Evolutionary conservation across 2,113 vertebrate genomes (phyloP).

Genomic region (Urocolius indicus): DNA sequence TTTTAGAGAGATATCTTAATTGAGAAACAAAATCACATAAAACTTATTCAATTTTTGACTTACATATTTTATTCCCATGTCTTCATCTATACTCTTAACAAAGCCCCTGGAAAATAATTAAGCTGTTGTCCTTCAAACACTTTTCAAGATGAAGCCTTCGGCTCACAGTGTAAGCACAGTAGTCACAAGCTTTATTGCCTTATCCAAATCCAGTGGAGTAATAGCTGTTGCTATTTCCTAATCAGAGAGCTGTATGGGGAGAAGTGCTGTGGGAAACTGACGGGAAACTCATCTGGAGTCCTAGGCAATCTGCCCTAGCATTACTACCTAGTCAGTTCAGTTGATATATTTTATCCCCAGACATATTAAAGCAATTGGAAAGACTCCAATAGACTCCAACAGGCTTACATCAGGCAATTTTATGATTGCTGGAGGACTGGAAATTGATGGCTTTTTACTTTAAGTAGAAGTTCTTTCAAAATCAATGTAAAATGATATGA

Average conservation of each 20-base stretch:
- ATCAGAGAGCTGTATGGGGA: neutral
- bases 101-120: neutral
- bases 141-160: neutral
- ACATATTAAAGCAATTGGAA: constrained; percentile 28
- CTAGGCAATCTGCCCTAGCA: neutral
- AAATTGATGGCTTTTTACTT: constrained; percentile 27
- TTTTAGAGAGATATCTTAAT: neutral
- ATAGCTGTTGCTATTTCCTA: neutral
- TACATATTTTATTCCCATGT: neutral
- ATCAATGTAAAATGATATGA: neutral
- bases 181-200: neutral
- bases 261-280: neutral
- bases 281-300: neutral
- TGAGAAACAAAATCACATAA: neutral
- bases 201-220: neutral
- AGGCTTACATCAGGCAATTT: neutral
- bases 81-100: neutral
- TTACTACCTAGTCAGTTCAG: neutral
- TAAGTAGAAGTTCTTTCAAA: constrained; percentile 4
- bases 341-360: constrained; percentile 7
- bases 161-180: neutral
- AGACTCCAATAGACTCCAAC: constrained; percentile 12
- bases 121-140: neutral
- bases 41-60: neutral
- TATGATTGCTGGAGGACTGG: neutral